Percentiles rank a stretch among this genome's conserved stretches.
phyloP scores from a whole-genome alignment of 2,113 vertebrate genomes.

The Narcine bancroftii region DNA sequence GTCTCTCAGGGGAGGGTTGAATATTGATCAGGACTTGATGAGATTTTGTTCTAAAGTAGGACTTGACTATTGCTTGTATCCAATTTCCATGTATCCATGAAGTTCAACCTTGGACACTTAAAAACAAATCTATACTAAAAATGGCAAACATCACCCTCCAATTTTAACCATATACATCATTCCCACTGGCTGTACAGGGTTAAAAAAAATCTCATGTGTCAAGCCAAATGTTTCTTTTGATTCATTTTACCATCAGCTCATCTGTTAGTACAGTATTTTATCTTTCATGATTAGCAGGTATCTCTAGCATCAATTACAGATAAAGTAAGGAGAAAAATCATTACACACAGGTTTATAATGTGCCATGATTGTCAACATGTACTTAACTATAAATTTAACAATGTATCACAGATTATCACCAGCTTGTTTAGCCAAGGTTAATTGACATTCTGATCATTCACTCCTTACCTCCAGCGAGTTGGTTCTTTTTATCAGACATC shows the following conservation, averaged over 20 bases:
- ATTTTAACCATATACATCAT: not conserved
- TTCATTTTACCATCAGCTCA: not conserved
- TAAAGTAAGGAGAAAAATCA: not conserved
- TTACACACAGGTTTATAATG: not conserved
- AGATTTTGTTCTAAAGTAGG: not conserved
- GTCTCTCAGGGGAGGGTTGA: not conserved
- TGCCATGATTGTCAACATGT: conserved; percentile 7
- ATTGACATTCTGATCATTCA: conserved; percentile 84
- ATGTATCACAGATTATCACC: not conserved
- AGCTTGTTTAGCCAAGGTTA: conserved; percentile 52
- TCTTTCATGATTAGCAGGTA: not conserved
- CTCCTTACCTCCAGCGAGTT: conserved; percentile 73
- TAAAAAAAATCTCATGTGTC: not conserved
- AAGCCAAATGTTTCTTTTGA: not conserved
- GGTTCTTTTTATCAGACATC: conserved; percentile 98
- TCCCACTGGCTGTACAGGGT: too few species aligned
- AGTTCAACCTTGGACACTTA: not conserved
- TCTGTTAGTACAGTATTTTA: not conserved
- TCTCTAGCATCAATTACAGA: not conserved
- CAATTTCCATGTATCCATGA: not conserved
- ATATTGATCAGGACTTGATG: not conserved
- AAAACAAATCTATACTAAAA: not conserved
- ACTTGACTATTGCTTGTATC: not conserved
- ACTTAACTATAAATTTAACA: conserved; percentile 16
- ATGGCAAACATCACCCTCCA: not conserved